Evolutionary conservation across 2,888 invertebrate species (phyloP).

Genomic region (Brachypalpus laphriformis): DNA sequence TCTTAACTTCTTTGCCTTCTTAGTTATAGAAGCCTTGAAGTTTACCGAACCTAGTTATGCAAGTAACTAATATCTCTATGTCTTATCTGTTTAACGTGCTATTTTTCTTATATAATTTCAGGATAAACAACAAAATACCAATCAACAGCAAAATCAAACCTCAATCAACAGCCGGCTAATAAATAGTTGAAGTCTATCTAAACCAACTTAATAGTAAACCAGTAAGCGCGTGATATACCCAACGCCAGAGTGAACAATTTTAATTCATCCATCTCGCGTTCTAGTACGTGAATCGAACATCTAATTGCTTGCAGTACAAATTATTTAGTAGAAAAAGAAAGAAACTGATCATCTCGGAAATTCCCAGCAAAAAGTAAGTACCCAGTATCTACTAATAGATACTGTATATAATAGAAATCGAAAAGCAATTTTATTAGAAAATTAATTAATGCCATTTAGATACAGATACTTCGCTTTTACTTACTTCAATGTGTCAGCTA

Average conservation of each 20-base stretch:
- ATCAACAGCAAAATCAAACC: constrained; percentile 14
- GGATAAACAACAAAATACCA: constrained; percentile 12
- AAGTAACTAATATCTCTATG: too few relatives aligned
- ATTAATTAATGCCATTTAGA: not conserved
- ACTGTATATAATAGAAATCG: not conserved
- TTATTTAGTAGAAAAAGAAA: constrained; percentile 18
- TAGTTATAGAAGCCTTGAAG: too few relatives aligned
- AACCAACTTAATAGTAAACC: not conserved
- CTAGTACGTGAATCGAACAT: not conserved
- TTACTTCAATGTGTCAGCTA: constrained; percentile 15
- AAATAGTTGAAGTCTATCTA: not conserved
- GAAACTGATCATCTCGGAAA: constrained; percentile 52
- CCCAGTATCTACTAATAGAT: not conserved
- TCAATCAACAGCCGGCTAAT: not conserved
- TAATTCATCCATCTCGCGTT: not conserved
- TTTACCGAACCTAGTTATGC: too few relatives aligned
- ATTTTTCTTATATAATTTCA: constrained; percentile 37
- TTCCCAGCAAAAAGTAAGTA: constrained; percentile 44
- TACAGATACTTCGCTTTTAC: not conserved
- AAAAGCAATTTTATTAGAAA: not conserved
- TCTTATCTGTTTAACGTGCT: too few relatives aligned
- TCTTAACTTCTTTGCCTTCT: too few relatives aligned
- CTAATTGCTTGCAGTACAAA: constrained; percentile 14
- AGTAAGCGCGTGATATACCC: not conserved
- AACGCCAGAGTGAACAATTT: not conserved